Evolutionary conservation across 2,797 vertebrate genomes (phyloP).

Genomic region (Pseudochirops corinnae): DNA sequence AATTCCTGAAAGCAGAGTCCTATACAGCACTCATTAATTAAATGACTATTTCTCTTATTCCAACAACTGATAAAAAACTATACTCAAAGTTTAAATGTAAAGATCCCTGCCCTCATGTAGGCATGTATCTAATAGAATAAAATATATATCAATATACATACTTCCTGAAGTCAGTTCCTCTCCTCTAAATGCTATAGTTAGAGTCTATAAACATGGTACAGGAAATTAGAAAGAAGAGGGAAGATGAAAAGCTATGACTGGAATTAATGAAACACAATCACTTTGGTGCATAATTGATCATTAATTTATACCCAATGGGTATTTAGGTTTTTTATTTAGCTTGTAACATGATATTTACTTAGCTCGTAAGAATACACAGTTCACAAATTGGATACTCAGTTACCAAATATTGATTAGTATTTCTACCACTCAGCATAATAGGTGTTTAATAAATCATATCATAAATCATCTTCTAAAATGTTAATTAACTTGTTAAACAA

Average conservation of each 20-base stretch:
- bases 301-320: conserved; percentile 74
- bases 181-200: background rate
- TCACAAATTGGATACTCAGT: conserved; percentile 74
- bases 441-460: conserved; percentile 78
- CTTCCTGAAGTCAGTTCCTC: background rate
- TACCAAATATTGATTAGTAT: conserved; percentile 79
- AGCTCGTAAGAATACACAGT: conserved; percentile 51
- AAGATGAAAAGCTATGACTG: background rate
- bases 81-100: background rate
- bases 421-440: conserved; percentile 76
- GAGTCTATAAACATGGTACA: background rate
- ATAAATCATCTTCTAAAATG: conserved; percentile 81
- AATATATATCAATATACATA: background rate
- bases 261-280: conserved; percentile 34
- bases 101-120: background rate
- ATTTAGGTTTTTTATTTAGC: conserved; percentile 62
- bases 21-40: background rate
- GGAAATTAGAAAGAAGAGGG: background rate
- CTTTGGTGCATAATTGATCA: conserved; percentile 71
- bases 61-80: background rate
- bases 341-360: conserved; percentile 72
- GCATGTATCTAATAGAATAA: background rate
- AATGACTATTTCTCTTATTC: background rate
- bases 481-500: conserved; percentile 87
- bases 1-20: background rate